Conservation (phyloP, 2,797 vertebrate genomes). For the Glossophaga mutica region DNA sequence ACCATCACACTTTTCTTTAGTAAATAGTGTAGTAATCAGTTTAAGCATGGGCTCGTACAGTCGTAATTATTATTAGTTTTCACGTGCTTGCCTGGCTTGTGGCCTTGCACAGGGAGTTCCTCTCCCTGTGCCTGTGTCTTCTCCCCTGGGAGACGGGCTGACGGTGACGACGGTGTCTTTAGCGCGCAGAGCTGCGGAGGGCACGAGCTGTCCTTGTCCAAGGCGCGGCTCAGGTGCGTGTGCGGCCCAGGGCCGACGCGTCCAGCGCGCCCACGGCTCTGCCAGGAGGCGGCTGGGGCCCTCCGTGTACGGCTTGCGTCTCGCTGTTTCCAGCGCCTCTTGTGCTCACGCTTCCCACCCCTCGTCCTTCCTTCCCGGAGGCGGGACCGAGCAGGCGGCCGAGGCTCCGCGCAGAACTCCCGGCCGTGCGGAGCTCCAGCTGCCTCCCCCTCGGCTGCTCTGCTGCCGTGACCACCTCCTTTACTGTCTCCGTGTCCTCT, state of each 20-base stretch:
- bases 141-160: neutral
- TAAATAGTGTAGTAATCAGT: neutral
- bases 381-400: fast-evolving
- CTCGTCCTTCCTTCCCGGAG: neutral
- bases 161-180: fast-evolving
- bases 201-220: neutral
- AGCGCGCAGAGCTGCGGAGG: neutral
- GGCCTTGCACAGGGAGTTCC: neutral
- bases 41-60: neutral
- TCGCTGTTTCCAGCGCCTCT: neutral
- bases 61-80: neutral
- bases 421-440: fast-evolving
- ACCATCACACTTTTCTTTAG: neutral
- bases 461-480: neutral
- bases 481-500: neutral
- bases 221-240: fast-evolving
- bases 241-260: neutral
- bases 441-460: neutral
- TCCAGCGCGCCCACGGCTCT: neutral
- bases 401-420: fast-evolving
- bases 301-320: fast-evolving
- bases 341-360: neutral
- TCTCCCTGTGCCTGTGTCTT: neutral
- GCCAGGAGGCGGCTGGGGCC: fast-evolving
- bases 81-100: neutral